Evolutionary conservation across 2,888 invertebrate genomes (phyloP), one percentile per base, ranked within the genome.

Genomic region (Salticus scenicus): DNA sequence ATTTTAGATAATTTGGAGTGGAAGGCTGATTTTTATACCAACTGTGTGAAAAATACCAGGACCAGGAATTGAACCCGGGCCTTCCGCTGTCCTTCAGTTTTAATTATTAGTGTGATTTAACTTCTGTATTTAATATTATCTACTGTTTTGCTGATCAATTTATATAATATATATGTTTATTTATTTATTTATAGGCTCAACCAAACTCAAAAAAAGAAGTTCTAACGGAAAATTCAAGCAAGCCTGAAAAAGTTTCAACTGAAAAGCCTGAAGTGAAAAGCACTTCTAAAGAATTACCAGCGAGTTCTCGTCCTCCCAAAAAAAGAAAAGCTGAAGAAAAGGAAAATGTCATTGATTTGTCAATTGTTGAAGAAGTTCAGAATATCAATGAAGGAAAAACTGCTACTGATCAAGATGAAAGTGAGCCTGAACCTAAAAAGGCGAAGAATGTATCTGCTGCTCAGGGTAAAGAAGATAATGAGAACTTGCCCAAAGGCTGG

Each of bases 401-500:
- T 8, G 12, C n/a, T 14, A 27, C 63, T 31, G 72, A 71, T 17
- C 17, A 28, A 74, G 64, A 24, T 37, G 0, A 24, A 1, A 67
- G 31, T 27, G 70, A 31, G n/a, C 10, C 67, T 17, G 0, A 37
- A 7, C 24, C 57, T 42, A 47, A 64, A 33, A 27, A 31, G 20
- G 14, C 33, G 27, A 20, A 41, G 4, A 17, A 28, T 20, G 20
- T 8, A 8, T 8, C 33, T 33, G 1, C 47, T 33, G 47, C 20
- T 20, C 37, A 63, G n/a, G 63, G 64, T 28, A 30, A 30, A 30
- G 79, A 79, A 27, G 30, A 67, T n/a, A 42, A 30, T 12, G 27
- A 63, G 33, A 79, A 74, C 63, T 66, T 85, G 24, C 85, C 85
- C 8, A 63, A 67, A 47, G 85, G 85, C 27, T 85, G 85, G 85